These are phyloP conservation scores for Tolmerus cingulatus DNA, from an alignment of 2,888 invertebrate species.

Conservation along the genomic window DNA sequence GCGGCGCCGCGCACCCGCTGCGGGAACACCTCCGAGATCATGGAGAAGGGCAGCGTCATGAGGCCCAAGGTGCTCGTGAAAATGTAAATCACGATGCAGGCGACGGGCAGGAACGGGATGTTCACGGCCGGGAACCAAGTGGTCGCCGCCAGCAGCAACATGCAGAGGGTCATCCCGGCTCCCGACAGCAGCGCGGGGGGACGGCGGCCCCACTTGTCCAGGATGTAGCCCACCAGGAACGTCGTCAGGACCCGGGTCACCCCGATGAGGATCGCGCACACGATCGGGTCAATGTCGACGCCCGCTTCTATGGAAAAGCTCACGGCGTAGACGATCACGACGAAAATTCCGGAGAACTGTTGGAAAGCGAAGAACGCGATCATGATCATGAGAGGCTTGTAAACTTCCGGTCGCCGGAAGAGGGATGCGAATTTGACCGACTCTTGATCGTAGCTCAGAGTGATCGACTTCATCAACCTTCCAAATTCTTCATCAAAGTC, in stretches of 20 bases:
- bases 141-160: constrained; percentile 67
- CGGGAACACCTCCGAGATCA: constrained; percentile 78
- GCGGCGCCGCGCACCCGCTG: constrained; percentile 71
- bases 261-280: constrained; percentile 73
- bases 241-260: constrained; percentile 70
- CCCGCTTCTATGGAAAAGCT: constrained; percentile 71
- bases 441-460: constrained; percentile 54
- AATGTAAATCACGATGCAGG: constrained; percentile 59
- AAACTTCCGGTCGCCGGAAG: constrained; percentile 58
- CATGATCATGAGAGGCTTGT: constrained; percentile 64
- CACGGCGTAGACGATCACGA: constrained; percentile 76
- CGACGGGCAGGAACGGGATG: constrained; percentile 57
- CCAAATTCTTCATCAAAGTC: constrained; percentile 60
- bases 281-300: constrained; percentile 70
- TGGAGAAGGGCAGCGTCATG: constrained; percentile 75
- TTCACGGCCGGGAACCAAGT: constrained; percentile 58
- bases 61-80: constrained; percentile 65
- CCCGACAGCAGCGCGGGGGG: constrained; percentile 73
- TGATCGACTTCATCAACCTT: constrained; percentile 57
- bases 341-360: constrained; percentile 77
- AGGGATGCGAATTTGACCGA: constrained; percentile 53
- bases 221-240: constrained; percentile 69
- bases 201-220: constrained; percentile 71
- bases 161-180: constrained; percentile 69
- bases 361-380: constrained; percentile 72